Percentiles rank a stretch among this genome's conserved stretches.
Evolutionary conservation across 2,888 invertebrate genomes (phyloP).

Genomic region (Synergus japonicus): DNA sequence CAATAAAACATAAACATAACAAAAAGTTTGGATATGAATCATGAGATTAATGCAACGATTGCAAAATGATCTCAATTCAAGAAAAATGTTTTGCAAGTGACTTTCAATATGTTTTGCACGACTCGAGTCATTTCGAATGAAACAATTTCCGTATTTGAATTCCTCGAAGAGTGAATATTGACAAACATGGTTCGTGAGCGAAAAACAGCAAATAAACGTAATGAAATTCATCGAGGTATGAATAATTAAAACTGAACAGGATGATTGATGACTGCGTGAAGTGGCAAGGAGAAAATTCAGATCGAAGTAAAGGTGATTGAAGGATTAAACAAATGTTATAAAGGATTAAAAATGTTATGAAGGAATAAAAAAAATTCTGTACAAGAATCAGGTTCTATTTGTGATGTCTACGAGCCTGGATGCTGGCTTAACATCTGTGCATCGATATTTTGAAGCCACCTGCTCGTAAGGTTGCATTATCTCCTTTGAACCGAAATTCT

Average conservation of each 20-base stretch:
- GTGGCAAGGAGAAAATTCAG: background rate
- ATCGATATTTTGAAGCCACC: constrained; percentile 11
- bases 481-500: background rate
- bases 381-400: background rate
- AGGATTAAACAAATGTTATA: background rate
- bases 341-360: background rate
- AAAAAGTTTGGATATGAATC: background rate
- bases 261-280: background rate
- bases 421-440: background rate
- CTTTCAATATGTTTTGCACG: constrained; percentile 10
- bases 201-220: constrained; percentile 4
- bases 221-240: background rate
- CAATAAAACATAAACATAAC: background rate
- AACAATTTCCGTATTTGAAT: constrained; percentile 21
- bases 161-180: constrained; percentile 1
- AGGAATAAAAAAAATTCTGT: background rate
- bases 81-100: constrained; percentile 1
- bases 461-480: constrained; percentile 13
- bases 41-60: background rate
- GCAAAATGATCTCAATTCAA: background rate
- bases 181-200: constrained; percentile 3
- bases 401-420: background rate
- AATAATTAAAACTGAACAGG: background rate
- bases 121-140: background rate
- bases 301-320: background rate